A percentile compares a stretch with the other conserved stretches of the same genome.
Conservation (phyloP, 2,113 vertebrate species). For the Sialia sialis region DNA sequence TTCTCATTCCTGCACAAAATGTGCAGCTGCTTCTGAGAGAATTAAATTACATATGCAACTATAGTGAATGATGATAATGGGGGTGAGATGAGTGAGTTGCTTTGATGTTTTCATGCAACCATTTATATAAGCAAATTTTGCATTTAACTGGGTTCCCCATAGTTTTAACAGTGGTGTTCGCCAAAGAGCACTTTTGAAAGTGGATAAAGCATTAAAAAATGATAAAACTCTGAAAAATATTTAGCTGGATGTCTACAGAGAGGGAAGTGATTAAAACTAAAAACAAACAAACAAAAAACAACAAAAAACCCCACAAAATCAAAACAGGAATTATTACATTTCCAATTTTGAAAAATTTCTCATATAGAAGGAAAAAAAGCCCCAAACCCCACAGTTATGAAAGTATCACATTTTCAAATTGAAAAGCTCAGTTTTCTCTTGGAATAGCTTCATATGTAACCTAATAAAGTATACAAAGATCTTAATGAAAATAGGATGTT, state of each 20-base stretch:
- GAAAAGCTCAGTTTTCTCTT: background rate
- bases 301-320: background rate
- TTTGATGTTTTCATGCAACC: background rate
- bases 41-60: background rate
- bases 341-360: background rate
- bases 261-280: background rate
- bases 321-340: background rate
- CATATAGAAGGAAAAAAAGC: background rate
- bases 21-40: background rate
- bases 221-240: background rate
- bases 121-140: background rate
- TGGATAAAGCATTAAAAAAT: background rate
- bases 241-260: background rate
- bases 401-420: background rate
- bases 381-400: background rate
- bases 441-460: background rate
- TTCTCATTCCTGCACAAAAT: background rate
- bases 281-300: background rate
- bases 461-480: background rate
- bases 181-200: background rate
- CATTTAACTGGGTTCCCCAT: background rate
- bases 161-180: background rate
- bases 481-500: background rate
- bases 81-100: background rate
- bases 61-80: background rate